These are phyloP conservation scores for Lycaena phlaeas DNA, from an alignment of 2,888 invertebrate species.

Conservation along the genomic window DNA sequence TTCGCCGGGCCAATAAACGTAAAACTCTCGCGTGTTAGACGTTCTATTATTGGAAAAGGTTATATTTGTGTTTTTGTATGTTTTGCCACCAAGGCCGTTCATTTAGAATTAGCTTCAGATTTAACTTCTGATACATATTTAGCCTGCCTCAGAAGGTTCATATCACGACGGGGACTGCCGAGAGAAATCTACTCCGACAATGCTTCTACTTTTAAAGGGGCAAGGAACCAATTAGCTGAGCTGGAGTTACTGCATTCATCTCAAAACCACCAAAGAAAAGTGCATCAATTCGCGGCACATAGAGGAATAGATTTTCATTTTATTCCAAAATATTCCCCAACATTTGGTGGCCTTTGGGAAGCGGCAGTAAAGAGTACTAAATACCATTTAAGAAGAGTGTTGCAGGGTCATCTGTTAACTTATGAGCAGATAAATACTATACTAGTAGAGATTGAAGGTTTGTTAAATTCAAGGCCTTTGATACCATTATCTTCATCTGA, in stretches of 20 bases:
- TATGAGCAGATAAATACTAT: background rate
- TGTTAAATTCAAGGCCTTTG: no score
- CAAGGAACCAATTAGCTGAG: slow-evolving; percentile 12
- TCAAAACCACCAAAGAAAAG: background rate
- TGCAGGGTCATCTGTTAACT: slow-evolving; percentile 4
- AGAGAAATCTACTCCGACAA: slow-evolving; percentile 16
- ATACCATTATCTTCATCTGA: no score
- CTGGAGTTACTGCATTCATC: slow-evolving; percentile 8
- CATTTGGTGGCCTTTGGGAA: slow-evolving; percentile 17
- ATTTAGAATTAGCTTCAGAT: slow-evolving; percentile 15
- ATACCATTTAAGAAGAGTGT: slow-evolving; percentile 16
- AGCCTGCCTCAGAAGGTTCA: slow-evolving; percentile 16
- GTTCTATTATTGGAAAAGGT: slow-evolving; percentile 12
- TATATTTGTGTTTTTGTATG: slow-evolving; percentile 17
- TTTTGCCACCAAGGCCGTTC: slow-evolving; percentile 17
- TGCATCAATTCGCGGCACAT: slow-evolving; percentile 9
- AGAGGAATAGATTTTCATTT: slow-evolving; percentile 16
- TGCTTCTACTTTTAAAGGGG: slow-evolving; percentile 16
- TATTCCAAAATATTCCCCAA: slow-evolving; percentile 17
- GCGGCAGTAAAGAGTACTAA: slow-evolving; percentile 14
- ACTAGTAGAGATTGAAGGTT: no score
- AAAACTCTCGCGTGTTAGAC: slow-evolving; percentile 12
- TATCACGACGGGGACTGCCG: slow-evolving; percentile 15
- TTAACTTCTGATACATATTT: slow-evolving; percentile 15
- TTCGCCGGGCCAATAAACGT: slow-evolving; percentile 14